Base-by-base conservation (phyloP, 2,797 vertebrate species). In the Hafferia zeledoni region DNA sequence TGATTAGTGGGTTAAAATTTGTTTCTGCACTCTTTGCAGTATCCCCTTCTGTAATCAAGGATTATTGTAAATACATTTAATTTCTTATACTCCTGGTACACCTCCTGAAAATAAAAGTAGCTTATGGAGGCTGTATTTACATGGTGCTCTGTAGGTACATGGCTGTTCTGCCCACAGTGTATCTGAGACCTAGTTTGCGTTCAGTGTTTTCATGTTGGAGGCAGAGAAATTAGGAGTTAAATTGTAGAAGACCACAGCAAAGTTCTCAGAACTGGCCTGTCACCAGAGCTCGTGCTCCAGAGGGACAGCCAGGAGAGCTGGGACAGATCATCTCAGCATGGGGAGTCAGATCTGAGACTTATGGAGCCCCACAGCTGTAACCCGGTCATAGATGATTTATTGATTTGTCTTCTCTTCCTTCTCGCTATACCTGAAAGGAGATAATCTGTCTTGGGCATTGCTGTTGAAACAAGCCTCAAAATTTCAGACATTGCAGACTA, bases 261-360 rank as follows among this genome's bases (percentile, higher is more conserved):
- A 84, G 31, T 33, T 27, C 28, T 46, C 33, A 55, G 47, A 78
- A 33, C n/a, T 76, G 74, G 30, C 12, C 46, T 17, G 14, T 72
- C 44, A 41, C 25, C 0, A 2, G 60, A 61, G 33, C 9, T 53
- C 0, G 0, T 75, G 31, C 52, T 67, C 13, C 31, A 13, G 52
- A 31, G 30, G 27, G 46, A 37, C 0, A 0, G 31, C 37, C 20
- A 15, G 31, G 25, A 65, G 17, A 39, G 30, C 27, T 24, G 52
- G 19, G 15, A 11, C 1, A 0, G 85, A 70, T 55, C 7, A 27
- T 55, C 39, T 80, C 33, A 53, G 22, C n/a, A 25, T 27, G 18
- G 20, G 27, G 22, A 49, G 31, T 41, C 75, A 68, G 31, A 64
- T 49, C 31, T 50, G 33, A 56, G 20, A 57, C 22, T 71, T 71